Conservation (phyloP, 1,140 invertebrate species). For the Prorops nasuta region DNA sequence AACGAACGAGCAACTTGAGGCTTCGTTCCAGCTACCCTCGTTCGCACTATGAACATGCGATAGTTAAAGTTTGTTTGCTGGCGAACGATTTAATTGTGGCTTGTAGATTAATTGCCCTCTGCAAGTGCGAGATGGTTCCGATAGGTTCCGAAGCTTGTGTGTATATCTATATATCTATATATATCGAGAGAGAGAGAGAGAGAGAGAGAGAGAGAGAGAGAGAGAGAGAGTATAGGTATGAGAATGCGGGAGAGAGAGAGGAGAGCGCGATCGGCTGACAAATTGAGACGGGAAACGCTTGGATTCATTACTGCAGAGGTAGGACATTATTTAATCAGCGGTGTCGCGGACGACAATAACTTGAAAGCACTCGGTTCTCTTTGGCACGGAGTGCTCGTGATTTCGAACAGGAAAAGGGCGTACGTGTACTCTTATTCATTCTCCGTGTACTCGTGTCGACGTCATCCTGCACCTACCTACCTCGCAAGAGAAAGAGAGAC, state of each 20-base stretch:
- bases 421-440: slow-evolving; percentile 2
- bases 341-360: not conserved
- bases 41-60: too few relatives aligned
- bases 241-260: slow-evolving; percentile 9
- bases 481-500: not conserved
- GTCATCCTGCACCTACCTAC: not conserved
- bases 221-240: slow-evolving; percentile 6
- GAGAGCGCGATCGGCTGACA: slow-evolving; percentile 16
- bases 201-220: not conserved
- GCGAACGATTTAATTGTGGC: too few relatives aligned
- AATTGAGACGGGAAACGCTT: slow-evolving; percentile 15
- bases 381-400: not conserved
- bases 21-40: too few relatives aligned
- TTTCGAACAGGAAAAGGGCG: not conserved
- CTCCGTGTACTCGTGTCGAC: not conserved
- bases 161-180: too few relatives aligned
- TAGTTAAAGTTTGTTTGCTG: too few relatives aligned
- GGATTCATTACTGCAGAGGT: not conserved
- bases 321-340: not conserved
- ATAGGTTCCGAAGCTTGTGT: too few relatives aligned
- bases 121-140: too few relatives aligned
- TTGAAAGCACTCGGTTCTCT: not conserved
- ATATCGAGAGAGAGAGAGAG: not conserved
- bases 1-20: too few relatives aligned
- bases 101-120: too few relatives aligned